Percentiles rank a stretch among this genome's conserved stretches.
These are phyloP conservation scores for Corythornis leucogaster DNA, from an alignment of 2,797 vertebrate genomes.

Conservation along the genomic window DNA sequence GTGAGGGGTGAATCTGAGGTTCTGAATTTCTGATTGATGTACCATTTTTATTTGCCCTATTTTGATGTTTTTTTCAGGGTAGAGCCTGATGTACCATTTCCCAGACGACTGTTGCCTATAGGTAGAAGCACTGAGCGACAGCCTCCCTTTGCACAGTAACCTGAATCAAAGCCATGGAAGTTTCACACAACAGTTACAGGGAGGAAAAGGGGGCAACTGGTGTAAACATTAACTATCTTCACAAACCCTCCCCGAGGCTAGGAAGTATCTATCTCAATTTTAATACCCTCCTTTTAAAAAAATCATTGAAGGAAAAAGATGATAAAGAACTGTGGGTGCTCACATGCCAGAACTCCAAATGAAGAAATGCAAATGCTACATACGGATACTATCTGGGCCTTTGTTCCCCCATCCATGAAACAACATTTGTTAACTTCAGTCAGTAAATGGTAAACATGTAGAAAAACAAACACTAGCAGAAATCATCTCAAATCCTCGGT, in stretches of 20 bases:
- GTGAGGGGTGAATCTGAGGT: not conserved
- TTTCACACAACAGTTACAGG: accelerated
- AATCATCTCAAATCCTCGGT: not conserved
- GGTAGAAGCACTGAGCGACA: not conserved
- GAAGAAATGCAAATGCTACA: conserved; percentile 42
- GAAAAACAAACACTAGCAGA: conserved; percentile 8
- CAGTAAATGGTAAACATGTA: not conserved
- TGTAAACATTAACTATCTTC: conserved; percentile 39
- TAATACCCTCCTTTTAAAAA: conserved; percentile 33
- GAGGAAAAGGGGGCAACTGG: not conserved
- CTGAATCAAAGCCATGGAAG: not conserved
- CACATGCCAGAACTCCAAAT: conserved; percentile 1
- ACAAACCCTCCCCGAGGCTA: not conserved
- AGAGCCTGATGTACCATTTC: not conserved
- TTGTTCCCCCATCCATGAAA: conserved; percentile 58
- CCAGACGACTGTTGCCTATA: not conserved
- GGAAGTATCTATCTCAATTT: conserved; percentile 29
- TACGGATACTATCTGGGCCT: conserved; percentile 40
- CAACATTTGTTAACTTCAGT: not conserved
- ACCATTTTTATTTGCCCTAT: not conserved
- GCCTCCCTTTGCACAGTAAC: not conserved
- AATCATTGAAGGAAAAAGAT: conserved; percentile 33
- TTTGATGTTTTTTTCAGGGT: not conserved
- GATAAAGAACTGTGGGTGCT: not conserved
- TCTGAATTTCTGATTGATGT: not conserved